These are phyloP conservation scores for Macaca fascicularis DNA, from an alignment of 2,113 vertebrate species.

Conservation along the genomic window T2T-MFA8v1.1 NC_088389.1:67547501-67548000, in stretches of 20 bases:
- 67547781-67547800: neutral
- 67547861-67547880: slow-evolving; percentile 13
- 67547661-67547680: neutral
- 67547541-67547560: neutral
- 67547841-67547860: slow-evolving; percentile 28
- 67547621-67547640: neutral
- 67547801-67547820: neutral
- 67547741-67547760: neutral
- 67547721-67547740: neutral
- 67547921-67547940: slow-evolving; percentile 4
- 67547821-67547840: slow-evolving; percentile 9
- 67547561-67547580: neutral
- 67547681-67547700: neutral
- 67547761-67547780: neutral
- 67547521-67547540: neutral
- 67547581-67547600: neutral
- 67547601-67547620: neutral
- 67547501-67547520: neutral
- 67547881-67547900: neutral
- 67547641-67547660: neutral
- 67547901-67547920: neutral
- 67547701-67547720: neutral
- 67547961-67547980: neutral
- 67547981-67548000: neutral
- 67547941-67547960: slow-evolving; percentile 23